Evolutionary conservation across 2,113 vertebrate species (phyloP).

Genomic region (Zosterops japonicus): DNA sequence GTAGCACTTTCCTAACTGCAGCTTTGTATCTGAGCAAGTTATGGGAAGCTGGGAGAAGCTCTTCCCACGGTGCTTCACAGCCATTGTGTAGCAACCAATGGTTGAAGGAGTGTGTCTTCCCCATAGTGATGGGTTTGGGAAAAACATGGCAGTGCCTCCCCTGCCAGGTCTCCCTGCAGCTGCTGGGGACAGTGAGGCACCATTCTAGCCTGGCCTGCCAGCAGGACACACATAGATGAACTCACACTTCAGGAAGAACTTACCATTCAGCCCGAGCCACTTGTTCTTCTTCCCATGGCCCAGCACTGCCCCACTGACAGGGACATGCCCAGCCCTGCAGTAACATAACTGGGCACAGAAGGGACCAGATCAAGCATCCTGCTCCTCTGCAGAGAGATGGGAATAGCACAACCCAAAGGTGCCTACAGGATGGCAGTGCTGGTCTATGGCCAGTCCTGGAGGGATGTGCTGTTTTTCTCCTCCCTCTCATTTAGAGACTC

Average conservation of each 20-base stretch:
- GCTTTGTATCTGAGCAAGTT: not conserved
- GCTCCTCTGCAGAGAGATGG: not conserved
- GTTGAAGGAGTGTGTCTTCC: not conserved
- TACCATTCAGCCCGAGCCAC: not conserved
- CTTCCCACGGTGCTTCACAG: not conserved
- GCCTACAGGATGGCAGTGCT: fast-evolving
- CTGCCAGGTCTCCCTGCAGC: not conserved
- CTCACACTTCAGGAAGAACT: not conserved
- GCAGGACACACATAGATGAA: not conserved
- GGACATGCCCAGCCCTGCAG: not conserved
- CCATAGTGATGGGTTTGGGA: not conserved
- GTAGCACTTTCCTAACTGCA: not conserved
- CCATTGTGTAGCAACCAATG: not conserved
- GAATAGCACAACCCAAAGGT: not conserved
- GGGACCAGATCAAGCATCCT: not conserved
- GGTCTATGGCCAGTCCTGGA: not conserved
- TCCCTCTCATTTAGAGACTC: not conserved
- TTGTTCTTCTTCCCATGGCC: fast-evolving
- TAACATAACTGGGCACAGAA: fast-evolving
- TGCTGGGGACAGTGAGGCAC: not conserved
- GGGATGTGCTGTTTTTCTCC: not conserved
- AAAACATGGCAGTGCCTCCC: not conserved
- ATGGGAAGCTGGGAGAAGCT: not conserved
- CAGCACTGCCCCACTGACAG: not conserved
- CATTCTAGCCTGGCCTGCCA: not conserved